A percentile compares a stretch with the other conserved stretches of the same genome.
Conservation (phyloP, 1,140 invertebrate genomes). For the Chionoecetes opilio region DNA sequence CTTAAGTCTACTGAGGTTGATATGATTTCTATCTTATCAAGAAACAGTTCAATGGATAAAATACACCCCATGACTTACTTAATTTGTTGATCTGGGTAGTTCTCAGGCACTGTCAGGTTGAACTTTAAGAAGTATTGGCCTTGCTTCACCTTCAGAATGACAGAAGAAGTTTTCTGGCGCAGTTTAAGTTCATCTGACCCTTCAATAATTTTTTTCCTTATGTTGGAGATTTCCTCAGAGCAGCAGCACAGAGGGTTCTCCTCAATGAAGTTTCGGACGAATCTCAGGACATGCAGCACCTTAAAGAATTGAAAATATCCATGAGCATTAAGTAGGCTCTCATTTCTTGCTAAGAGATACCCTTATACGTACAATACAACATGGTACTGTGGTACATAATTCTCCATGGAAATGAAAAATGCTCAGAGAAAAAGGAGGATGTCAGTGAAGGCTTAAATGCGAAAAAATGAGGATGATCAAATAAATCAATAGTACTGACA, state of each 20-base stretch:
- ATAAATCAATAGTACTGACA: too few relatives aligned
- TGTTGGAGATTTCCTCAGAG: constrained; percentile 88
- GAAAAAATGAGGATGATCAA: too few relatives aligned
- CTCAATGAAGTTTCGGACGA: constrained; percentile 88
- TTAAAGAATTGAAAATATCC: constrained; percentile 82
- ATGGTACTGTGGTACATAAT: too few relatives aligned
- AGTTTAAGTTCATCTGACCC: constrained; percentile 87
- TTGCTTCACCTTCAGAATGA: constrained; percentile 87
- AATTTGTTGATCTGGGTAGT: constrained; percentile 87
- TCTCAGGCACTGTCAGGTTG: constrained; percentile 87
- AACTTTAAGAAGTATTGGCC: constrained; percentile 87
- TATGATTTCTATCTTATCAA: too few relatives aligned
- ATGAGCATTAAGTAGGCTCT: too few relatives aligned
- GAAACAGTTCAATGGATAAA: too few relatives aligned
- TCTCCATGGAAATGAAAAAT: too few relatives aligned
- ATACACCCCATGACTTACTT: constrained; percentile 84
- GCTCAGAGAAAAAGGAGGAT: too few relatives aligned
- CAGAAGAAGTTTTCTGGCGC: constrained; percentile 88
- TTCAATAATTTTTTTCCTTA: constrained; percentile 85
- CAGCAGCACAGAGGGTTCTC: constrained; percentile 90
- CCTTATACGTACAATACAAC: too few relatives aligned
- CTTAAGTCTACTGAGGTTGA: too few relatives aligned
- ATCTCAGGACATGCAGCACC: constrained; percentile 86
- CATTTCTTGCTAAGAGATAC: too few relatives aligned
- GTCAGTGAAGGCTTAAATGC: too few relatives aligned